Evolutionary conservation across 2,888 invertebrate species (phyloP).

Genomic region (Drosophila quinaria): DNA sequence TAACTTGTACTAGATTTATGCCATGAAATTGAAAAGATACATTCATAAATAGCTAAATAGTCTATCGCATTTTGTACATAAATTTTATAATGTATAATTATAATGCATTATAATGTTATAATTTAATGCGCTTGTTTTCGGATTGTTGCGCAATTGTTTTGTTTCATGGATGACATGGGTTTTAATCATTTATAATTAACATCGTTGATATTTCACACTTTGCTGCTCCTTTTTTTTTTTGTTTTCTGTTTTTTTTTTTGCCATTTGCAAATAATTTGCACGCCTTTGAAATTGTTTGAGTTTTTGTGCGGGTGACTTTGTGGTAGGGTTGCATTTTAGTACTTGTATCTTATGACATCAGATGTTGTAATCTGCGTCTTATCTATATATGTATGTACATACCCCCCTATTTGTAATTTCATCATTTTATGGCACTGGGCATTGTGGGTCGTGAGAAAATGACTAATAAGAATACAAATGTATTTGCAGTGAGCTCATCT

Average conservation of each 20-base stretch:
- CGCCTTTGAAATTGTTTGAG: slow-evolving; percentile 33
- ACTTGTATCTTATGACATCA: slow-evolving; percentile 10
- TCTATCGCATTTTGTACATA: neutral
- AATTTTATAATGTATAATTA: no score
- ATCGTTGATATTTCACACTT: slow-evolving; percentile 57
- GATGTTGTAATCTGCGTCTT: slow-evolving; percentile 17
- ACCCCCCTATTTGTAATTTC: slow-evolving; percentile 20
- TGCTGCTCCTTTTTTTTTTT: slow-evolving; percentile 22
- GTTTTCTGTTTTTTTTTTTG: slow-evolving; percentile 11
- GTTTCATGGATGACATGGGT: slow-evolving; percentile 28
- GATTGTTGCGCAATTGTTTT: slow-evolving; percentile 45
- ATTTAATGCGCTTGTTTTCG: slow-evolving; percentile 15
- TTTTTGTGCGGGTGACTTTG: slow-evolving; percentile 5
- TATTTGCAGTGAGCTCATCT: slow-evolving; percentile 40
- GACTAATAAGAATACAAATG: slow-evolving; percentile 24
- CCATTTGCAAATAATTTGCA: slow-evolving; percentile 57
- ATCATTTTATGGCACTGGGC: slow-evolving; percentile 11
- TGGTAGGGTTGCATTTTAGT: slow-evolving; percentile 3
- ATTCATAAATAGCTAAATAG: slow-evolving; percentile 3
- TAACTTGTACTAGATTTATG: neutral
- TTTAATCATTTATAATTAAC: slow-evolving; percentile 51
- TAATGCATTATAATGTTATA: slow-evolving; percentile 18
- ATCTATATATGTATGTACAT: slow-evolving; percentile 7
- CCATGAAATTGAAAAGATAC: neutral
- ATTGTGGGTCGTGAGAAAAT: slow-evolving; percentile 33